phyloP scores from a whole-genome alignment of 2,113 vertebrate species.

The Brachirus orientalis region DNA sequence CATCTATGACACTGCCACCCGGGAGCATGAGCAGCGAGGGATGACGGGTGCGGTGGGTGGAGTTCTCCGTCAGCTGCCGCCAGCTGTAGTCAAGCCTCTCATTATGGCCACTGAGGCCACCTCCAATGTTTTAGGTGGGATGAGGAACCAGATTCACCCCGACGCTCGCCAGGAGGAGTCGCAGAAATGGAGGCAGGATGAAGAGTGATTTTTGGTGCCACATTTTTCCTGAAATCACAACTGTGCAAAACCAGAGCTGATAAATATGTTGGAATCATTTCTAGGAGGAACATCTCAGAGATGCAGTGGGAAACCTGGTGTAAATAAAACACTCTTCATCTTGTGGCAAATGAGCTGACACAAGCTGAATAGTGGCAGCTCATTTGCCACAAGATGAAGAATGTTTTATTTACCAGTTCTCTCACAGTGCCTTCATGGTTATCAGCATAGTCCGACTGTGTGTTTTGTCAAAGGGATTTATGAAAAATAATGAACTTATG shows the following conservation, averaged over 20 bases:
- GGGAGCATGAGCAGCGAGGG: slow-evolving; percentile 96
- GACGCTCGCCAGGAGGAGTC: slow-evolving; percentile 97
- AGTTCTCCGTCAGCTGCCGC: slow-evolving; percentile 95
- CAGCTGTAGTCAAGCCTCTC: slow-evolving; percentile 93
- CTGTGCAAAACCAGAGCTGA: slow-evolving; percentile 27
- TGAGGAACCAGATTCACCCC: slow-evolving; percentile 98
- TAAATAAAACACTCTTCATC: slow-evolving; percentile 62
- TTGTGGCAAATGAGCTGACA: slow-evolving; percentile 57
- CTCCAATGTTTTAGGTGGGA: slow-evolving; percentile 94
- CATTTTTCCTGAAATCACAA: slow-evolving; percentile 17
- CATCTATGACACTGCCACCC: slow-evolving; percentile 94
- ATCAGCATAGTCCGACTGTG: slow-evolving; percentile 50
- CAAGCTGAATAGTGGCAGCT: slow-evolving; percentile 58
- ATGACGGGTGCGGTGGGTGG: slow-evolving; percentile 96
- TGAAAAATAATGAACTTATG: slow-evolving; percentile 6
- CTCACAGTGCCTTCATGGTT: slow-evolving; percentile 81
- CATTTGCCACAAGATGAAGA: slow-evolving; percentile 59
- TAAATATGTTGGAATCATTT: slow-evolving; percentile 12
- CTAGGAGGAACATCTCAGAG: slow-evolving; percentile 16
- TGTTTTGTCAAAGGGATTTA: slow-evolving; percentile 42
- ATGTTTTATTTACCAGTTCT: slow-evolving; percentile 53
- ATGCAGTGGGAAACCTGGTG: slow-evolving; percentile 37
- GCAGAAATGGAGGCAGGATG: slow-evolving; percentile 95
- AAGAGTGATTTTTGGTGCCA: slow-evolving; percentile 77
- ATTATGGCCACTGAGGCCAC: slow-evolving; percentile 98